Percentiles rank a stretch among this genome's conserved stretches.
Conservation (phyloP, 1,140 invertebrate genomes). For the fruit fly (Drosophila melanogaster) region Release_6_plus_ISO1_MT NT_033777.3:27759001-27759500, state of each 20-base stretch:
- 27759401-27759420: conserved; percentile 47
- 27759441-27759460: conserved; percentile 79
- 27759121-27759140: conserved; percentile 59
- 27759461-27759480: conserved; percentile 79
- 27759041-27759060: conserved; percentile 72
- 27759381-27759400: conserved; percentile 30
- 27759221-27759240: not conserved
- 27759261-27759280: conserved; percentile 36
- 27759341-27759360: conserved; percentile 76
- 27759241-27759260: conserved; percentile 52
- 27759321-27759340: conserved; percentile 79
- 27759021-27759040: not conserved
- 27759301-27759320: conserved; percentile 79
- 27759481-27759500: conserved; percentile 34
- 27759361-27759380: not conserved
- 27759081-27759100: conserved; percentile 79
- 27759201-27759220: not conserved
- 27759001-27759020: not conserved
- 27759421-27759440: conserved; percentile 72
- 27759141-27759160: conserved; percentile 70
- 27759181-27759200: conserved; percentile 57
- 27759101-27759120: conserved; percentile 20
- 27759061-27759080: conserved; percentile 79
- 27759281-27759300: conserved; percentile 51
- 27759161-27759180: conserved; percentile 83